Evolutionary conservation across 2,888 invertebrate genomes (phyloP).

Genomic region (Drosophila quinaria): DNA sequence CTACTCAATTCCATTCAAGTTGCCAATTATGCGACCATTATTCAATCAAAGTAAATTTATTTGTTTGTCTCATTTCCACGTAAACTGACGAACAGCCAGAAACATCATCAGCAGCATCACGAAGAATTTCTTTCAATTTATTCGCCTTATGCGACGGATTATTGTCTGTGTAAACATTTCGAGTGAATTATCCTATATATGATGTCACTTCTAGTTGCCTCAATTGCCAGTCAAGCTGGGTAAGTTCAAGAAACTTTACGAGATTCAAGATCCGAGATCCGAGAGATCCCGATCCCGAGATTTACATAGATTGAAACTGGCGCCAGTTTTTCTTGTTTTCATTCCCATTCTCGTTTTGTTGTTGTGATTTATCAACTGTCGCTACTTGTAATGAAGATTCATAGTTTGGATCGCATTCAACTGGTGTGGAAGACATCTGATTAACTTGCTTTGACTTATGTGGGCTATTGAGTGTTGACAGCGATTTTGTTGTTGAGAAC

Average conservation of each 20-base stretch:
- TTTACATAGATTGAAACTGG: slow-evolving; percentile 47
- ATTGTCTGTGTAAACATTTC: slow-evolving; percentile 75
- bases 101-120: slow-evolving; percentile 14
- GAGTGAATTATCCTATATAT: slow-evolving; percentile 72
- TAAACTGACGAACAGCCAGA: slow-evolving; percentile 54
- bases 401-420: slow-evolving; percentile 29
- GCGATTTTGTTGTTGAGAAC: not conserved
- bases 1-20: slow-evolving; percentile 86
- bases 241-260: slow-evolving; percentile 62
- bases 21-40: slow-evolving; percentile 86
- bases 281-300: slow-evolving; percentile 1
- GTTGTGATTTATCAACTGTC: slow-evolving; percentile 51
- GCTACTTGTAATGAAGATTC: slow-evolving; percentile 46
- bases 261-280: not conserved
- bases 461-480: slow-evolving; percentile 42
- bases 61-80: slow-evolving; percentile 85
- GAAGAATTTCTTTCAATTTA: slow-evolving; percentile 68
- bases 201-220: slow-evolving; percentile 73
- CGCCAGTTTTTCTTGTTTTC: slow-evolving; percentile 53
- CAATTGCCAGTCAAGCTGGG: slow-evolving; percentile 63
- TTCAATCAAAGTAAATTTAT: slow-evolving; percentile 86
- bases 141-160: slow-evolving; percentile 77
- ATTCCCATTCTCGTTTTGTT: slow-evolving; percentile 3
- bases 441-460: slow-evolving; percentile 50
- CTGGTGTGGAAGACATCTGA: slow-evolving; percentile 31